Conservation (phyloP, 92 coral and sea anemone species). For the Epizoanthus illoricatus region DNA sequence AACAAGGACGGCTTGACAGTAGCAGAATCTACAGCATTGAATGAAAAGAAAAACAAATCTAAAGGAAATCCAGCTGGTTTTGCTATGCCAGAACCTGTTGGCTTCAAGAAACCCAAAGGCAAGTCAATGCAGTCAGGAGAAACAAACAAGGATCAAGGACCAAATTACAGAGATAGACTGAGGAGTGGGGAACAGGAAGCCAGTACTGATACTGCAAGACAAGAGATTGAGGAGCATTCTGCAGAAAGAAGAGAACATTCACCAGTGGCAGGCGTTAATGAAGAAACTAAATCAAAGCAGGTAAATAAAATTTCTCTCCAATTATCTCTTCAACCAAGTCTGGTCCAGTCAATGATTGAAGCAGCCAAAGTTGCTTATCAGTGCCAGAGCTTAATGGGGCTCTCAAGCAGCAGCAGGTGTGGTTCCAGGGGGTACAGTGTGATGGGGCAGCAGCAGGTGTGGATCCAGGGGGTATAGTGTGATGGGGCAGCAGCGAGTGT, state of each 20-base stretch:
- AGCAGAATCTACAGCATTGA: not conserved
- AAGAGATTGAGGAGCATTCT: not conserved
- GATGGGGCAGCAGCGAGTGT: too few species aligned
- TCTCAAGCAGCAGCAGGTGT: too few species aligned
- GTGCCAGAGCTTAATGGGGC: too few species aligned
- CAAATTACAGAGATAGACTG: not conserved
- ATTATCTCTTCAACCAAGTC: not conserved
- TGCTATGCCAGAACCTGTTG: constrained; percentile 29
- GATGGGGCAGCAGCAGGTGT: too few species aligned
- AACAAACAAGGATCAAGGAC: not conserved
- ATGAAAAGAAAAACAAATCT: constrained; percentile 10
- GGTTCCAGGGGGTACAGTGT: too few species aligned
- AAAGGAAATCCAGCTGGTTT: constrained; percentile 2
- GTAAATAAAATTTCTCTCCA: not conserved
- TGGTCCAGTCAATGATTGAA: not conserved
- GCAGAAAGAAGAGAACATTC: not conserved
- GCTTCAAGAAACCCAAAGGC: constrained; percentile 25
- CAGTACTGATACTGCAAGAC: not conserved
- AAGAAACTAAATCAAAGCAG: not conserved
- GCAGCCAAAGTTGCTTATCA: too few species aligned
- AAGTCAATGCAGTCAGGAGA: not conserved
- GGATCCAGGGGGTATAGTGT: too few species aligned
- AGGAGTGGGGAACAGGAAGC: not conserved
- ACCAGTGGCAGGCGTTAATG: not conserved
- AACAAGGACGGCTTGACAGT: not conserved